Base-by-base conservation (phyloP, 2,888 invertebrate genomes). In the Erannis defoliaria region DNA sequence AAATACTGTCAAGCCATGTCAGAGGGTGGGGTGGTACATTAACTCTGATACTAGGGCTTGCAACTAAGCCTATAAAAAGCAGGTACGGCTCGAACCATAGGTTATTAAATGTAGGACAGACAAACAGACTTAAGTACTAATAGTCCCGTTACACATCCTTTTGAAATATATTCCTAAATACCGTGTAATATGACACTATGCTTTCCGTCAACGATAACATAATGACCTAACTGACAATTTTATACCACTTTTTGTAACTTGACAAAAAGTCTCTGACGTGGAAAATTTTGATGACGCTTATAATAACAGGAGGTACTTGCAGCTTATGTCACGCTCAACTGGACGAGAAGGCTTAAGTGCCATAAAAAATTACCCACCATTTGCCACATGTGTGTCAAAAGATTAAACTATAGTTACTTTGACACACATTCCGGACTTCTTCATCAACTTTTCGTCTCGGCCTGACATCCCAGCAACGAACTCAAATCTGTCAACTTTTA, bases 291-390 rank as follows among this genome's bases (percentile, higher is more conserved):
- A 58, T 29, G 33, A 37, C 55, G 37, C 23, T 33, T 19, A 43
- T 55, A n/a, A n/a, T 55, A 35, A 6, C 26, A 4, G 19, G 31
- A 46, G 21, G 40, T 40, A 40, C 33, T 49, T 50, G 29, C 37
- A 14, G 37, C 29, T 43, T 48, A 42, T 42, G 54, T 54, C 48
- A 33, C 38, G 42, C 46, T 50, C 18, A 50, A 53, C 38, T 45
- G 46, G 45, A 58, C 35, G 33, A 31, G n/a, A 58, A 46, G 46
- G 53, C 59, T 40, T 40, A 53, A 48, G 53, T 59, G 48, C 40
- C 46, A 80, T 83, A 83, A 87, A 86, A 88, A 85, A 85, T 82
- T 77, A 73, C 67, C 75, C 71, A 62, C 75, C 81, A 83, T 87
- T 85, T 82, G 83, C 77, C 68, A 80, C 87, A 86, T 82, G 82